A percentile compares a stretch with the other conserved stretches of the same genome.
Evolutionary conservation across 2,797 vertebrate species (phyloP).

Genomic region (Phataginus tricuspis): DNA sequence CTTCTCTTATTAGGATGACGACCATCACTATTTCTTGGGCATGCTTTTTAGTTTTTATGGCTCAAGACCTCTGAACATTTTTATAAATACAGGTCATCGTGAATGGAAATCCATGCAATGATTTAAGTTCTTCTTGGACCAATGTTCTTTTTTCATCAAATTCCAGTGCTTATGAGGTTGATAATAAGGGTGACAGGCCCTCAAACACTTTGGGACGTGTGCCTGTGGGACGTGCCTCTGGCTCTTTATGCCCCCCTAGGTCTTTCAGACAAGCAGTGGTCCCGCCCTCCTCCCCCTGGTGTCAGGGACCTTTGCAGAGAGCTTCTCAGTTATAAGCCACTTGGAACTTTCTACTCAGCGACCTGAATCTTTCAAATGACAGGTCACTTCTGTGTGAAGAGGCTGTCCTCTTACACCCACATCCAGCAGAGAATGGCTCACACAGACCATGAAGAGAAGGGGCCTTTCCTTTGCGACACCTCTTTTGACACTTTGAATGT

Average conservation of each 20-base stretch:
- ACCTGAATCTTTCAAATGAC: slow-evolving; percentile 84
- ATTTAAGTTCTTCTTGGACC: slow-evolving; percentile 78
- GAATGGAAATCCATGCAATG: slow-evolving; percentile 32
- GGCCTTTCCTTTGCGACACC: slow-evolving; percentile 60
- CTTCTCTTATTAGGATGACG: neutral
- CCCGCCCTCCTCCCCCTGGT: neutral
- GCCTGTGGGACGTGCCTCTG: slow-evolving; percentile 53
- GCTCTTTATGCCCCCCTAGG: slow-evolving; percentile 69
- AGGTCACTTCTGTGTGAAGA: slow-evolving; percentile 80
- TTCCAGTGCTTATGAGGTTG: slow-evolving; percentile 77
- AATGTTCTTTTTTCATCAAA: slow-evolving; percentile 70
- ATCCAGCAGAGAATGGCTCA: slow-evolving; percentile 45
- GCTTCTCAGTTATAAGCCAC: slow-evolving; percentile 76
- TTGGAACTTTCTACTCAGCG: slow-evolving; percentile 77
- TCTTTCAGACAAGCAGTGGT: slow-evolving; percentile 72
- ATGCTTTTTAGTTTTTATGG: neutral
- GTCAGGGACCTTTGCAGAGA: slow-evolving; percentile 80
- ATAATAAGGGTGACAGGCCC: slow-evolving; percentile 72
- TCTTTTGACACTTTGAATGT: slow-evolving; percentile 65
- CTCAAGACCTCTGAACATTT: slow-evolving; percentile 32
- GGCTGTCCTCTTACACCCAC: slow-evolving; percentile 65
- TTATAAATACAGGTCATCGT: slow-evolving; percentile 41
- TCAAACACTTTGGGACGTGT: slow-evolving; percentile 55
- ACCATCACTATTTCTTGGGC: neutral
- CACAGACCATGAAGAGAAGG: slow-evolving; percentile 64